A percentile compares a stretch with the other conserved stretches of the same genome.
These are phyloP conservation scores for Pogonomyrmex californicus DNA, from an alignment of 1,140 invertebrate species.

Conservation along the genomic window DNA sequence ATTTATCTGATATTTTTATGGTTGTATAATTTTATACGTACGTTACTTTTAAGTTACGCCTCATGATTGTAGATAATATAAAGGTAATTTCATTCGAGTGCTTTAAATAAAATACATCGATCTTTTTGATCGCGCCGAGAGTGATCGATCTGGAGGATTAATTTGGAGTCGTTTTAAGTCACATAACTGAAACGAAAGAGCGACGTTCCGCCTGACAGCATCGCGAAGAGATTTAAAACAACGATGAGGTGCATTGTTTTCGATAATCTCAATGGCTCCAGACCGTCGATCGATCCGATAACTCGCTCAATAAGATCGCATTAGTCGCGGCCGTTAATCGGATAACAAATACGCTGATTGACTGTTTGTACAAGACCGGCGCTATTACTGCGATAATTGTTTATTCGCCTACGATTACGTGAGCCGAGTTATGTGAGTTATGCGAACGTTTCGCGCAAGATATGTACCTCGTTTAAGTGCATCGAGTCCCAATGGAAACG, in stretches of 20 bases:
- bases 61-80: neutral
- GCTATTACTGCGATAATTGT: slow-evolving; percentile 47
- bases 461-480: slow-evolving; percentile 22
- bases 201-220: neutral
- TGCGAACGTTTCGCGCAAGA: neutral
- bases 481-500: neutral
- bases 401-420: slow-evolving; percentile 24
- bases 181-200: neutral
- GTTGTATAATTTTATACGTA: neutral
- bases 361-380: slow-evolving; percentile 28
- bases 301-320: slow-evolving; percentile 49
- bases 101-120: slow-evolving; percentile 12
- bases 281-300: neutral
- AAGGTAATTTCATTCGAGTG: neutral
- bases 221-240: slow-evolving; percentile 26
- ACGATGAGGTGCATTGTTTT: neutral
- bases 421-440: neutral
- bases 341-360: slow-evolving; percentile 55
- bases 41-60: neutral
- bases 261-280: slow-evolving; percentile 16
- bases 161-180: slow-evolving; percentile 31
- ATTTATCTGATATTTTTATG: neutral
- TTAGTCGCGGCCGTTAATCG: slow-evolving; percentile 41
- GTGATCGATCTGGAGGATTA: neutral
- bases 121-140: neutral